Evolutionary conservation across 2,888 invertebrate species (phyloP).

Genomic region (Esperia sulphurella): DNA sequence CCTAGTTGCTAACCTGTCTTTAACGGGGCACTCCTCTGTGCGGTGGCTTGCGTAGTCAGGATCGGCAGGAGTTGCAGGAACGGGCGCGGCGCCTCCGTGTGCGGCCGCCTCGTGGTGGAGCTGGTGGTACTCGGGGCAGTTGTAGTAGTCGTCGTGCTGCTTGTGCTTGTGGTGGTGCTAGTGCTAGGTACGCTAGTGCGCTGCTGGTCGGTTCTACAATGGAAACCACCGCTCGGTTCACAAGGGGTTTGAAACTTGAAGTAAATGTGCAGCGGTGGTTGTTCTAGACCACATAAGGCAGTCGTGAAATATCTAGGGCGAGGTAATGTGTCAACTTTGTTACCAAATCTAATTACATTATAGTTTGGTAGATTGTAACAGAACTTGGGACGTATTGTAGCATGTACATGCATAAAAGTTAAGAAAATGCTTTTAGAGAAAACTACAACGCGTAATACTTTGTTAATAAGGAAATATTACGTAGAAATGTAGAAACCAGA

Average conservation of each 20-base stretch:
- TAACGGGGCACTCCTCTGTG: constrained; percentile 31
- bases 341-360: too few species aligned
- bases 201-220: constrained; percentile 16
- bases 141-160: constrained; percentile 54
- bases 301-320: not conserved
- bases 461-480: constrained; percentile 8
- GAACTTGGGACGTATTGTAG: too few species aligned
- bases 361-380: too few species aligned
- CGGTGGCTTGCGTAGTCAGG: constrained; percentile 37
- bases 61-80: constrained; percentile 70
- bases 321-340: too few species aligned
- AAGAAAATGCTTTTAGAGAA: not conserved
- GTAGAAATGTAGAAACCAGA: constrained; percentile 16
- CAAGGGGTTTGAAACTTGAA: not conserved
- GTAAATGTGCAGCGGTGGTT: not conserved
- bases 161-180: constrained; percentile 45
- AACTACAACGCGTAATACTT: not conserved
- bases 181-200: constrained; percentile 34
- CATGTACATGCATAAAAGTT: not conserved
- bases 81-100: constrained; percentile 44
- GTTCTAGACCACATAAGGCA: not conserved
- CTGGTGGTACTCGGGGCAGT: constrained; percentile 64
- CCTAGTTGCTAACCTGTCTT: constrained; percentile 41
- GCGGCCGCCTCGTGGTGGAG: constrained; percentile 49
- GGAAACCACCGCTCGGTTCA: constrained; percentile 2